Evolutionary conservation across 1,140 invertebrate genomes (phyloP).

Genomic region (Branchinecta lynchi): DNA sequence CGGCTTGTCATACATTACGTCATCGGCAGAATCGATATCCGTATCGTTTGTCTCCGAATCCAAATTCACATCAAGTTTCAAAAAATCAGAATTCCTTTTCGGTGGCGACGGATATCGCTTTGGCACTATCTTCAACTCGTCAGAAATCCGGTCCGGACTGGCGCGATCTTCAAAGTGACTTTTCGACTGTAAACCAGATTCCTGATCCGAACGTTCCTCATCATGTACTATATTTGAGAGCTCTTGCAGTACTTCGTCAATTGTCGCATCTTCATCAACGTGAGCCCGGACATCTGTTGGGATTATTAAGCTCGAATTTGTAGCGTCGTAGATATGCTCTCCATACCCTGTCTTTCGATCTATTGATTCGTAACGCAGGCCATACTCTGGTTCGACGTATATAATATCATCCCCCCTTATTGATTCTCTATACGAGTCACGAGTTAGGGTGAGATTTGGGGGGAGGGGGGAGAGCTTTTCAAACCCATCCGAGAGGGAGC

Average conservation of each 20-base stretch:
- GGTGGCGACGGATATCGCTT: neutral
- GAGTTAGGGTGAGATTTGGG: neutral
- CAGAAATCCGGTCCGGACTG: neutral
- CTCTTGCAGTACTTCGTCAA: neutral
- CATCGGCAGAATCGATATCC: neutral
- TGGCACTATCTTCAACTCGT: neutral
- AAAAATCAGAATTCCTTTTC: neutral
- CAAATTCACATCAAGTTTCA: neutral
- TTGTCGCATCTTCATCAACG: neutral
- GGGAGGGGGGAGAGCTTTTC: conserved; percentile 22
- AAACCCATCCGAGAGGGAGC: conserved; percentile 22
- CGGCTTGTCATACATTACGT: neutral
- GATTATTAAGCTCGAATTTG: neutral
- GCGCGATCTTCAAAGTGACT: neutral
- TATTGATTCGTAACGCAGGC: neutral
- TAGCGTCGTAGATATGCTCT: neutral
- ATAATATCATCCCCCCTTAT: conserved; percentile 19
- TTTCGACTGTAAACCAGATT: neutral
- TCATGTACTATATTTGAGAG: neutral
- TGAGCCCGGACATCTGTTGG: neutral
- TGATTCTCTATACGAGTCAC: conserved; percentile 12
- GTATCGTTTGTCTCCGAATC: neutral
- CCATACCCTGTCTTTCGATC: neutral
- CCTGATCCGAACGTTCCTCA: neutral
- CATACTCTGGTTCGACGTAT: conserved; percentile 19